Evolutionary conservation across 2,113 vertebrate genomes (phyloP), one percentile per base, ranked within the genome.

Genomic region (Clarias batrachus): DNA sequence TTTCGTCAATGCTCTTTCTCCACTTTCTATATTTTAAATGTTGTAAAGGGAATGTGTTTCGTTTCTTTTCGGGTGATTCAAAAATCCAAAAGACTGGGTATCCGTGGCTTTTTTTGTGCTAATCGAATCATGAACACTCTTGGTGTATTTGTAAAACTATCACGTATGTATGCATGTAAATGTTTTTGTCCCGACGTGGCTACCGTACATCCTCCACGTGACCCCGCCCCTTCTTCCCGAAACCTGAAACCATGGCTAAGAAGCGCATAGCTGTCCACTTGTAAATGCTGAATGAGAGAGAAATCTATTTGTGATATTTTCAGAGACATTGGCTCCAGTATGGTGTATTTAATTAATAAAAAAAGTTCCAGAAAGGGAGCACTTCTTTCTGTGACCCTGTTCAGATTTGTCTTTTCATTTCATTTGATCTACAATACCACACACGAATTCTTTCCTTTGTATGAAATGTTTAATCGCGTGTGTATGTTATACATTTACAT

Each of bases 261-360:
- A 91, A 92, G 96, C 96, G 96, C 95, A 94, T 96, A 96, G 96
- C 96, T 80, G 86, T 87, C 96, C 93, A 97, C 96, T 96, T 97
- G 96, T 97, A 96, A 98, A 97, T 97, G 97, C 97, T 96, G 96
- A 97, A 97, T 97, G 97, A 99, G 96, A 97, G 98, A 97, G 94
- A 97, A 97, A 97, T 97, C 97, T 99, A 99, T 99, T 99, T 99
- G 98, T 99, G 97, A 99, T 99, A 99, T 98, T 99, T 99, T 99
- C 97, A 97, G 96, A 99, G 97, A 98, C 97, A 97, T 98, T 98
- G 99, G 98, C 97, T 99, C 97, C 97, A 97, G 96, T 98, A 99
- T 97, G 97, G 97, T 99, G 98, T 99, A 99, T 99, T 99, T 99
- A 99, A 99, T 96, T 98, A 99, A 99, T 99, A 99, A 99, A 97